Conservation (phyloP, 2,113 vertebrate genomes). For the Eptesicus fuscus region DNA sequence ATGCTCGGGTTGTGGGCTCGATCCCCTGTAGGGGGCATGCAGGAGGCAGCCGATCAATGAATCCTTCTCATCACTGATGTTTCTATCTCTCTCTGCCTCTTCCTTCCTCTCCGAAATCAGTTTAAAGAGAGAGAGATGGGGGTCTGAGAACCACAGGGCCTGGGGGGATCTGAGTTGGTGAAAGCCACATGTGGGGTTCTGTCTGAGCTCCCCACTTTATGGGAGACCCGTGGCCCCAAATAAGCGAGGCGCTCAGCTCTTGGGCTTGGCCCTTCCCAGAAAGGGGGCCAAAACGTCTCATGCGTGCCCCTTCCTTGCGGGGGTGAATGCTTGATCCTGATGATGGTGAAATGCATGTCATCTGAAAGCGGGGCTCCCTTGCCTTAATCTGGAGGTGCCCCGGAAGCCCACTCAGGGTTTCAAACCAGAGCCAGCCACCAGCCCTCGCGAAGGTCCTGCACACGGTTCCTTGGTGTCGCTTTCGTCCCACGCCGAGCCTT, state of each 20-base stretch:
- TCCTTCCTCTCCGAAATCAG: too few relatives aligned
- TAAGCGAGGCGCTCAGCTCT: neutral
- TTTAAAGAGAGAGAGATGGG: neutral
- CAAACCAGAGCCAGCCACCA: neutral
- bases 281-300: neutral
- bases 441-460: neutral
- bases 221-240: neutral
- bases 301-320: neutral
- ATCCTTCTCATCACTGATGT: too few relatives aligned
- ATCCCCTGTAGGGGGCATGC: too few relatives aligned
- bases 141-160: neutral
- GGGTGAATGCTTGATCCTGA: neutral
- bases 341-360: neutral
- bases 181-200: neutral
- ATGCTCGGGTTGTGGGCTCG: too few relatives aligned
- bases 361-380: neutral
- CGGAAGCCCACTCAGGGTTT: neutral
- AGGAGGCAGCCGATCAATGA: too few relatives aligned
- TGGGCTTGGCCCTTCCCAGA: neutral
- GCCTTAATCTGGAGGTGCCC: neutral
- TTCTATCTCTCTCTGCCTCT: too few relatives aligned
- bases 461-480: neutral
- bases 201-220: neutral
- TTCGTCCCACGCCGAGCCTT: neutral
- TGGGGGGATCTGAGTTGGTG: neutral